Conservation (phyloP, 1,140 invertebrate genomes). For the Lordiphosa clarofinis region DNA sequence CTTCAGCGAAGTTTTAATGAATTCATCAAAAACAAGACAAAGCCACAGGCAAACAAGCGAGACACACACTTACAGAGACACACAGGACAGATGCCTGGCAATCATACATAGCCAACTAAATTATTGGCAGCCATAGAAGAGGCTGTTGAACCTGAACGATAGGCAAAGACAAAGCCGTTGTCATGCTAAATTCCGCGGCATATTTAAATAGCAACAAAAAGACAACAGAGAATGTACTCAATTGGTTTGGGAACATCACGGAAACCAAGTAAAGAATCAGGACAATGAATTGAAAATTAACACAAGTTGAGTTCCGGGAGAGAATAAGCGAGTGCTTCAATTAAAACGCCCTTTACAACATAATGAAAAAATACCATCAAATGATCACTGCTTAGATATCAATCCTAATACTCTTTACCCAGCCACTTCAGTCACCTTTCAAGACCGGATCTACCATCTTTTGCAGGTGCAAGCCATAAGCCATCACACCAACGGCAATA, state of each 20-base stretch:
- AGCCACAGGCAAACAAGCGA: slow-evolving; percentile 65
- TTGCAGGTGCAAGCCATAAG: too few relatives aligned
- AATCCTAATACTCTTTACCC: too few relatives aligned
- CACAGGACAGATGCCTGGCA: slow-evolving; percentile 13
- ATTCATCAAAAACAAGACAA: slow-evolving; percentile 71
- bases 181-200: slow-evolving; percentile 73
- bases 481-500: slow-evolving; percentile 1
- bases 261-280: slow-evolving; percentile 17
- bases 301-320: too few relatives aligned
- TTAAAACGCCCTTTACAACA: too few relatives aligned
- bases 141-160: slow-evolving; percentile 55
- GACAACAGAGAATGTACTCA: slow-evolving; percentile 39
- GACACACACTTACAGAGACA: slow-evolving; percentile 23
- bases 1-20: slow-evolving; percentile 68
- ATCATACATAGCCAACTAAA: slow-evolving; percentile 53
- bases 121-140: slow-evolving; percentile 61
- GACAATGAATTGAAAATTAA: slow-evolving; percentile 52
- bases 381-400: too few relatives aligned
- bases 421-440: too few relatives aligned
- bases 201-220: slow-evolving; percentile 60
- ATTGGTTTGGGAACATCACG: too few relatives aligned
- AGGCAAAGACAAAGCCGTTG: slow-evolving; percentile 56
- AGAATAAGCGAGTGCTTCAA: too few relatives aligned
- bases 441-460: too few relatives aligned
- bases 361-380: slow-evolving; percentile 1